Evolutionary conservation across 2,888 invertebrate genomes (phyloP).

Genomic region (Acanthopleura granulata): DNA sequence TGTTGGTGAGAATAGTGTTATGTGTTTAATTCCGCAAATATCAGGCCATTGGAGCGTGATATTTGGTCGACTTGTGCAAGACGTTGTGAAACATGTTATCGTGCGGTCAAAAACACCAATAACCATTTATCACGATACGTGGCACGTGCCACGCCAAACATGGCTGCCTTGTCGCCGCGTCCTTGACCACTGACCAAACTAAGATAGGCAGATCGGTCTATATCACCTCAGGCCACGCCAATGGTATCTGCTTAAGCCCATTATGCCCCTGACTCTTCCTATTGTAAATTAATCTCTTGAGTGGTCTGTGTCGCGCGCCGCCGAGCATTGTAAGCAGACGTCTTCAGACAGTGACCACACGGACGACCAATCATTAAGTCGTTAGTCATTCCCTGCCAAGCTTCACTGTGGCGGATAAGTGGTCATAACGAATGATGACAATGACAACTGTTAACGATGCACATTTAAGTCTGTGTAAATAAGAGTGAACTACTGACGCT

Average conservation of each 20-base stretch:
- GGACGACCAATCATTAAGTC: not conserved
- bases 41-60: too few species aligned
- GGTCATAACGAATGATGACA: too few species aligned
- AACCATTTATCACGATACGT: not conserved
- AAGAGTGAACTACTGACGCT: not conserved
- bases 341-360: not conserved
- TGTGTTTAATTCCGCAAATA: too few species aligned
- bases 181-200: not conserved
- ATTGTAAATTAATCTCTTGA: constrained; percentile 1
- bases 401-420: not conserved
- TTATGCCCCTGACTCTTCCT: not conserved
- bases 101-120: too few species aligned
- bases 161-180: not conserved
- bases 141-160: constrained; percentile 8
- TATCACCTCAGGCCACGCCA: not conserved
- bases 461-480: not conserved
- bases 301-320: not conserved
- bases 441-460: too few species aligned
- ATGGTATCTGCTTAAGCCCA: not conserved
- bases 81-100: too few species aligned
- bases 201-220: not conserved
- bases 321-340: not conserved
- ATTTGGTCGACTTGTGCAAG: too few species aligned
- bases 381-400: not conserved
- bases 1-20: too few species aligned